These are phyloP conservation scores for Vesta saturnalis DNA, from an alignment of 2,888 invertebrate genomes.

Conservation along the genomic window DNA sequence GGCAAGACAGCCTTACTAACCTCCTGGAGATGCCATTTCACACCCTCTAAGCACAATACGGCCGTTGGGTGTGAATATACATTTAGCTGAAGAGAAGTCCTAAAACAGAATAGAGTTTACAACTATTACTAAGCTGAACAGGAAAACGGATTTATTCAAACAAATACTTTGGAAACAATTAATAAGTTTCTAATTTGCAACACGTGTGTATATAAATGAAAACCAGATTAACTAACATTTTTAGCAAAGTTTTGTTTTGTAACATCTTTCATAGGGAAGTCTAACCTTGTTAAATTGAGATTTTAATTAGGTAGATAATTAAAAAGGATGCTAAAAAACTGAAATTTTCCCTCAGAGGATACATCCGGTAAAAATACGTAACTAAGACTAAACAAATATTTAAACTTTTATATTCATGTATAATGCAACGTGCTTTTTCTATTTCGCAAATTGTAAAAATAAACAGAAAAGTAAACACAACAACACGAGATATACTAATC, in stretches of 20 bases:
- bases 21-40: conserved; percentile 12
- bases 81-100: not conserved
- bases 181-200: too few relatives aligned
- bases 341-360: too few relatives aligned
- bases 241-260: too few relatives aligned
- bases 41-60: conserved; percentile 12
- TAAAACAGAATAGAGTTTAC: conserved; percentile 3
- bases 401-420: not conserved
- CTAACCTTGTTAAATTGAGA: too few relatives aligned
- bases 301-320: too few relatives aligned
- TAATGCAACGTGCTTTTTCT: not conserved
- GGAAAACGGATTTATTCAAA: too few relatives aligned
- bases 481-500: not conserved
- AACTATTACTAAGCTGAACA: too few relatives aligned
- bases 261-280: too few relatives aligned
- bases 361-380: too few relatives aligned
- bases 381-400: not conserved
- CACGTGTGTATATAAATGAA: too few relatives aligned
- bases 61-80: conserved; percentile 2
- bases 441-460: not conserved
- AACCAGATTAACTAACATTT: too few relatives aligned
- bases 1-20: conserved; percentile 10
- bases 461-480: not conserved
- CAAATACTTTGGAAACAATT: not conserved
- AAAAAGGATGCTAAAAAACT: too few relatives aligned